A percentile compares a stretch with the other conserved stretches of the same genome.
Conservation (phyloP, 1,140 invertebrate genomes). For the Ganaspis sp. region DNA sequence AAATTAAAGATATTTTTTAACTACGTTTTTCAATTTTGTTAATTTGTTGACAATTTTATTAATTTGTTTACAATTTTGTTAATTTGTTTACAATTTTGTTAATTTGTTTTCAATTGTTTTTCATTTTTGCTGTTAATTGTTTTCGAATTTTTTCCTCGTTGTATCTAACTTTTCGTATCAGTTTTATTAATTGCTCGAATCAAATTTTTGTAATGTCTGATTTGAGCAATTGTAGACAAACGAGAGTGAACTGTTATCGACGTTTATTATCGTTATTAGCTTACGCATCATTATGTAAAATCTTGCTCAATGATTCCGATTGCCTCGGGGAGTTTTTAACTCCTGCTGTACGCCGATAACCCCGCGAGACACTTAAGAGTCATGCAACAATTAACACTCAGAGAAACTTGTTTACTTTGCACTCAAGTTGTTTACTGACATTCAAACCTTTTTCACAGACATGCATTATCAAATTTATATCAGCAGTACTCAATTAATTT, state of each 20-base stretch:
- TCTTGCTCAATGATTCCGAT: constrained; percentile 19
- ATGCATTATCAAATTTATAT: constrained; percentile 26
- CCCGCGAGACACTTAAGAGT: constrained; percentile 2
- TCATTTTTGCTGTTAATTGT: too few species aligned
- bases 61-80: too few species aligned
- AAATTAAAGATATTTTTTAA: too few species aligned
- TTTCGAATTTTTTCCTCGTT: too few species aligned
- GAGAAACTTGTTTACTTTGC: constrained; percentile 26
- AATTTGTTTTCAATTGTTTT: too few species aligned
- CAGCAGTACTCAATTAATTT: background rate
- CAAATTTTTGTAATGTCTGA: background rate
- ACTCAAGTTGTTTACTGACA: constrained; percentile 19
- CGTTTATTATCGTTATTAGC: background rate
- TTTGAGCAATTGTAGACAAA: background rate
- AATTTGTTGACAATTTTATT: too few species aligned
- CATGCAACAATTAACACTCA: constrained; percentile 26
- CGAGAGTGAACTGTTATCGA: too few species aligned
- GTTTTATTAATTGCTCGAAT: too few species aligned
- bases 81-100: too few species aligned
- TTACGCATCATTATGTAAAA: constrained; percentile 15
- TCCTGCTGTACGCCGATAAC: background rate
- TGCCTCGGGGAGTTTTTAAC: background rate
- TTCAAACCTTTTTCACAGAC: constrained; percentile 10
- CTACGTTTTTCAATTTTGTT: too few species aligned
- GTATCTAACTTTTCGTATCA: too few species aligned